These are phyloP conservation scores for Gambelia wislizenii DNA, from an alignment of 2,797 vertebrate genomes.

Conservation along the genomic window DNA sequence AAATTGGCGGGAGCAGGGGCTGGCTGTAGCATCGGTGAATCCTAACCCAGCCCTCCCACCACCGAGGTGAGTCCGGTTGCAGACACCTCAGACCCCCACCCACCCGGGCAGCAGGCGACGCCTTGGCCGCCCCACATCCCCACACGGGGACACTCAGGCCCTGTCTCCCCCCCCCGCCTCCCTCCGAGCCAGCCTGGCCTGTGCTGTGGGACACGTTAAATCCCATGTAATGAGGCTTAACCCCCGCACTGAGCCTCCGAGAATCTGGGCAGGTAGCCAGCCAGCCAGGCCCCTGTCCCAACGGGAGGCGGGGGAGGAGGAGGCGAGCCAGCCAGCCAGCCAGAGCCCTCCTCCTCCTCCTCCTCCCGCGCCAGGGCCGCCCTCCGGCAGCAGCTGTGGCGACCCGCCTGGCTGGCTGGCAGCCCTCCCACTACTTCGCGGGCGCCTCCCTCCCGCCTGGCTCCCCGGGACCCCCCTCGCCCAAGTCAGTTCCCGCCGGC, in stretches of 20 bases:
- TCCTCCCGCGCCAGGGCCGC: neutral
- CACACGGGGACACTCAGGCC: too few species aligned
- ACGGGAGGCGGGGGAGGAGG: neutral
- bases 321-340: conserved; percentile 18
- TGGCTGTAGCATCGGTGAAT: neutral
- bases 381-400: conserved; percentile 1
- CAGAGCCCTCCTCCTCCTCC: too few species aligned
- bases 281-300: conserved; percentile 21
- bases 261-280: conserved; percentile 33
- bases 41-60: conserved; percentile 25
- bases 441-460: neutral
- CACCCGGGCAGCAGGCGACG: neutral
- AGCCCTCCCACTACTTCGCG: neutral
- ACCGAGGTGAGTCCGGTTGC: neutral
- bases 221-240: conserved; percentile 66
- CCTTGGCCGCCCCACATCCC: neutral
- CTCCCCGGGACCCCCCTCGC: neutral
- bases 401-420: neutral
- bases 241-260: conserved; percentile 35
- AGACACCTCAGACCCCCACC: neutral
- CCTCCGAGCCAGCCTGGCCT: conserved; percentile 5
- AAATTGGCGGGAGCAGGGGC: neutral
- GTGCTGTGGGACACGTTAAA: conserved; percentile 59
- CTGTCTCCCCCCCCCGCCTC: neutral
- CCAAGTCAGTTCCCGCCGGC: neutral